These are phyloP conservation scores for Synchiropus splendidus DNA, from an alignment of 2,113 vertebrate genomes.

Conservation along the genomic window DNA sequence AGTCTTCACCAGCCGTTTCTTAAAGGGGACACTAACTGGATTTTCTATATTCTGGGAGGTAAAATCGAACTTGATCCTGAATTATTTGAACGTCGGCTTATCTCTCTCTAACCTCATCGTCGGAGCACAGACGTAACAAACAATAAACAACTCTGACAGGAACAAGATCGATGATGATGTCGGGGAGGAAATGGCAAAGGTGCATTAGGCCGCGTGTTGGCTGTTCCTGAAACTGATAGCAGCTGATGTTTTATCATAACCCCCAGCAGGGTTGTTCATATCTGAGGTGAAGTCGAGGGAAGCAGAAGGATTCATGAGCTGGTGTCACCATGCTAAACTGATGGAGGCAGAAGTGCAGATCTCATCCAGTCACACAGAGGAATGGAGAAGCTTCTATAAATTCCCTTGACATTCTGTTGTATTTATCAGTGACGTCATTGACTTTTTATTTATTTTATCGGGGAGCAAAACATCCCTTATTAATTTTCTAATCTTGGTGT, in stretches of 20 bases:
- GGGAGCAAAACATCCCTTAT: too few species aligned
- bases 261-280: too few species aligned
- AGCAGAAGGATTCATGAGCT: too few species aligned
- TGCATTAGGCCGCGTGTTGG: conserved; percentile 36
- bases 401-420: too few species aligned
- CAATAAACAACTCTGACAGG: conserved; percentile 31
- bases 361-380: too few species aligned
- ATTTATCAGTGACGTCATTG: too few species aligned
- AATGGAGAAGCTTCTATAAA: too few species aligned
- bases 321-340: too few species aligned
- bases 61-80: conserved; percentile 9
- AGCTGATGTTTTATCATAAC: conserved; percentile 26
- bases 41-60: conserved; percentile 8
- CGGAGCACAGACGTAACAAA: conserved; percentile 19
- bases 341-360: too few species aligned
- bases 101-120: conserved; percentile 1
- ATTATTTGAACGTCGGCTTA: conserved; percentile 11
- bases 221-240: conserved; percentile 45
- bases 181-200: conserved; percentile 49
- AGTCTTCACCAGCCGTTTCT: conserved; percentile 34
- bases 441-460: too few species aligned
- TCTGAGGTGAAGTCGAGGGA: too few species aligned
- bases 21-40: conserved; percentile 23
- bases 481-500: too few species aligned
- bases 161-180: conserved; percentile 49